Evolutionary conservation across 2,113 vertebrate genomes (phyloP).

Genomic region (Erpornis zantholeuca): DNA sequence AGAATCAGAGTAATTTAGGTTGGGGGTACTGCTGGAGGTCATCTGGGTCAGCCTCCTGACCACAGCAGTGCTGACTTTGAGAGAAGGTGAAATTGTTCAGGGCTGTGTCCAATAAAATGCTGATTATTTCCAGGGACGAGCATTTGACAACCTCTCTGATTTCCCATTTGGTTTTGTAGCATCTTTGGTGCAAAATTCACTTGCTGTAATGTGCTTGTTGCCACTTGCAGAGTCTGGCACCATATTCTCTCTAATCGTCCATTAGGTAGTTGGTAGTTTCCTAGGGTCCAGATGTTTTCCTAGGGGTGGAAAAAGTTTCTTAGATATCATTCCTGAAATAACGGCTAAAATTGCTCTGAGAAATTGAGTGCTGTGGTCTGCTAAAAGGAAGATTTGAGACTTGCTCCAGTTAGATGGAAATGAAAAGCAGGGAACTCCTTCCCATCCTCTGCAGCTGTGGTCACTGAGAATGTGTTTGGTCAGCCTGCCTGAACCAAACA

Average conservation of each 20-base stretch:
- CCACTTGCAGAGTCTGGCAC: neutral
- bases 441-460: neutral
- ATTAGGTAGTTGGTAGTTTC: neutral
- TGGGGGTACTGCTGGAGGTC: neutral
- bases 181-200: neutral
- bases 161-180: neutral
- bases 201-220: neutral
- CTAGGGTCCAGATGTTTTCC: neutral
- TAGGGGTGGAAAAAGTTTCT: neutral
- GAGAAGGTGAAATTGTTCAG: neutral
- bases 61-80: neutral
- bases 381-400: neutral
- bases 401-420: neutral
- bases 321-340: neutral
- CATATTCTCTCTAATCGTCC: neutral
- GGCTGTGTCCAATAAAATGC: neutral
- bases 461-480: neutral
- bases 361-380: neutral
- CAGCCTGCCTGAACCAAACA: neutral
- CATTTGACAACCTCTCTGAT: neutral
- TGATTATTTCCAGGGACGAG: neutral
- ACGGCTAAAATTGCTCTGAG: neutral
- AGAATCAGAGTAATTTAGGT: neutral
- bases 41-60: neutral
- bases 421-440: neutral